Conservation (phyloP, 2,888 invertebrate genomes). For the Empis stercorea region DNA sequence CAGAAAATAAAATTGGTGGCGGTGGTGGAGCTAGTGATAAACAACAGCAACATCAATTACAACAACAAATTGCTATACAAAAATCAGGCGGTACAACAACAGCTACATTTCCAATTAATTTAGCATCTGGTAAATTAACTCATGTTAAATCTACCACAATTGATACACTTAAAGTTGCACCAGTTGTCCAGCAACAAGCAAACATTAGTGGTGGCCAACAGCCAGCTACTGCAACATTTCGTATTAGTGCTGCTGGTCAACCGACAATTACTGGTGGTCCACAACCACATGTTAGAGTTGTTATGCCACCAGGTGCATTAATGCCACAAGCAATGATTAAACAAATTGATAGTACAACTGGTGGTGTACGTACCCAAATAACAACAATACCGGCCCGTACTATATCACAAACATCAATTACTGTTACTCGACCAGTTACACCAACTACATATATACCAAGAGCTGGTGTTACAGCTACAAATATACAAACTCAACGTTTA, state of each 20-base stretch:
- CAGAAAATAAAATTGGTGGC: background rate
- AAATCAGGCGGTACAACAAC: background rate
- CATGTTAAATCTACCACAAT: conserved; percentile 38
- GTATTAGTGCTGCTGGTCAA: conserved; percentile 14
- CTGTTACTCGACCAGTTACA: conserved; percentile 32
- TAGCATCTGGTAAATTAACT: conserved; percentile 34
- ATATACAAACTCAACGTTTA: conserved; percentile 30
- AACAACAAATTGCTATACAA: background rate
- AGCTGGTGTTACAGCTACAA: conserved; percentile 30
- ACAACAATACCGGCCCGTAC: conserved; percentile 34
- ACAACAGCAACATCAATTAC: background rate
- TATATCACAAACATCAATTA: conserved; percentile 36
- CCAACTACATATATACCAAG: conserved; percentile 33
- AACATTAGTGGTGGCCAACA: conserved; percentile 9
- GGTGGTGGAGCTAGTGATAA: background rate
- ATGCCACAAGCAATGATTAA: conserved; percentile 42
- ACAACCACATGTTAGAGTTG: conserved; percentile 32
- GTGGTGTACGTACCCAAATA: conserved; percentile 29
- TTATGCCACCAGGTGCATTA: conserved; percentile 31
- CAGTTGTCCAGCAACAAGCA: conserved; percentile 3
- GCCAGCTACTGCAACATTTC: conserved; percentile 27
- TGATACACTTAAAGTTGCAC: conserved; percentile 14
- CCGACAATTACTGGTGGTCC: conserved; percentile 26
- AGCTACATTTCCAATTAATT: conserved; percentile 1
- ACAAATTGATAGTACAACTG: conserved; percentile 30